A percentile compares a stretch with the other conserved stretches of the same genome.
Conservation (phyloP, 2,797 vertebrate species). For the Pseudopleuronectes americanus region DNA sequence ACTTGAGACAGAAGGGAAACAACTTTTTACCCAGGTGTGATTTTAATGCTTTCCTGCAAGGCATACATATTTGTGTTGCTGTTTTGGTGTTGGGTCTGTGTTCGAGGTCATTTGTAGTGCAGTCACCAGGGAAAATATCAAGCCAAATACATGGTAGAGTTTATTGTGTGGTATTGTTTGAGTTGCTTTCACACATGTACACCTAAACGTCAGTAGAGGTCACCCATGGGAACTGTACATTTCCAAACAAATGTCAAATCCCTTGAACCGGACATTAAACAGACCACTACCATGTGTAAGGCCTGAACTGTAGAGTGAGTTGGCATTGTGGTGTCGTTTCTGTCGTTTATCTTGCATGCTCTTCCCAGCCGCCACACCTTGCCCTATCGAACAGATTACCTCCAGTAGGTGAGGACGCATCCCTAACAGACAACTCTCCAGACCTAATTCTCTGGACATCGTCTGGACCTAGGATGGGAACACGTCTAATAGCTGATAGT, state of each 20-base stretch:
- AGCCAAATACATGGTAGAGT: neutral
- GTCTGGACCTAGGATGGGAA: neutral
- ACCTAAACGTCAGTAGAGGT: too few species aligned
- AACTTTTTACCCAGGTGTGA: slow-evolving; percentile 60
- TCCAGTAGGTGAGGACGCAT: neutral
- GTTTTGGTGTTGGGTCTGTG: slow-evolving; percentile 18
- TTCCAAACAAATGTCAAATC: neutral
- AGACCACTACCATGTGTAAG: neutral
- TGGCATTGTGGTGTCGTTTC: too few species aligned
- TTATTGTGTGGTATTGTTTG: neutral
- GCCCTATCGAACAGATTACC: neutral
- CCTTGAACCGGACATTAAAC: neutral
- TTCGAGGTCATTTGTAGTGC: slow-evolving; percentile 5
- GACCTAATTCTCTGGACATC: neutral
- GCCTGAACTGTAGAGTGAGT: too few species aligned
- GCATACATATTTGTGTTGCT: slow-evolving; percentile 40
- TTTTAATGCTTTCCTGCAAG: slow-evolving; percentile 28
- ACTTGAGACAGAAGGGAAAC: slow-evolving; percentile 42
- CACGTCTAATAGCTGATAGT: neutral
- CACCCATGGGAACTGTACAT: neutral
- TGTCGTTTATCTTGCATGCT: too few species aligned
- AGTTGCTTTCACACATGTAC: neutral
- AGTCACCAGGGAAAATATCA: neutral
- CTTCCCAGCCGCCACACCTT: neutral
- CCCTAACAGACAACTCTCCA: neutral